Percentiles rank a stretch among this genome's conserved stretches.
Conservation (phyloP, 2,113 vertebrate species). For the Daubentonia madagascariensis region DNA sequence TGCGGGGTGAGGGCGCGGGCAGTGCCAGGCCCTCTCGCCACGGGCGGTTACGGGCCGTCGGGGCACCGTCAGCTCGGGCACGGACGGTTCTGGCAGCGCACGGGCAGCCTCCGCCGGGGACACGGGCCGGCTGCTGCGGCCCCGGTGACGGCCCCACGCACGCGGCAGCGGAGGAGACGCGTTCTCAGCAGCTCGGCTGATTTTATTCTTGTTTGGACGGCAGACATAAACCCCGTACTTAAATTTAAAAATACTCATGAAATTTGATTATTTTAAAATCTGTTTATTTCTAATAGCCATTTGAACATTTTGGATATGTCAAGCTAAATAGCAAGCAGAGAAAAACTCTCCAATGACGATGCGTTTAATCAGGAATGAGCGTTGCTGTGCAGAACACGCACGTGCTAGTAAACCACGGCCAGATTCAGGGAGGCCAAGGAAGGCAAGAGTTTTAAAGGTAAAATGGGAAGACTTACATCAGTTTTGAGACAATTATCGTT, state of each 20-base stretch:
- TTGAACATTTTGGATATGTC: neutral
- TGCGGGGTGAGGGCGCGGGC: no score
- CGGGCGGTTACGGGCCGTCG: no score
- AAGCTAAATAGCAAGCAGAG: neutral
- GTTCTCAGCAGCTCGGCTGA: no score
- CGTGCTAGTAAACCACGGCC: fast-evolving
- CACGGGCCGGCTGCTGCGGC: neutral
- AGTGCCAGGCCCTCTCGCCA: fast-evolving
- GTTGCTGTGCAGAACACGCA: fast-evolving
- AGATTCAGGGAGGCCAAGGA: neutral
- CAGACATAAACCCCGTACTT: no score
- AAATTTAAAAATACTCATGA: neutral
- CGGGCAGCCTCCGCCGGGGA: neutral
- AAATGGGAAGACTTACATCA: neutral
- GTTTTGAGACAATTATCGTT: neutral
- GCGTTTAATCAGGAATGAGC: neutral
- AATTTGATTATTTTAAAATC: neutral
- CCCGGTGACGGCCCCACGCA: neutral
- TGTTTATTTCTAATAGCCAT: no score
- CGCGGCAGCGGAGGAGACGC: fast-evolving
- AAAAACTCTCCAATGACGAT: neutral
- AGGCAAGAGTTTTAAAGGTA: neutral
- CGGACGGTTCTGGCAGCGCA: fast-evolving
- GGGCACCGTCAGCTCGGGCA: neutral
- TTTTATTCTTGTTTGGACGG: no score